phyloP scores from a whole-genome alignment of 2,113 vertebrate species.

The Gnathonemus echidnorhynchus region DNA sequence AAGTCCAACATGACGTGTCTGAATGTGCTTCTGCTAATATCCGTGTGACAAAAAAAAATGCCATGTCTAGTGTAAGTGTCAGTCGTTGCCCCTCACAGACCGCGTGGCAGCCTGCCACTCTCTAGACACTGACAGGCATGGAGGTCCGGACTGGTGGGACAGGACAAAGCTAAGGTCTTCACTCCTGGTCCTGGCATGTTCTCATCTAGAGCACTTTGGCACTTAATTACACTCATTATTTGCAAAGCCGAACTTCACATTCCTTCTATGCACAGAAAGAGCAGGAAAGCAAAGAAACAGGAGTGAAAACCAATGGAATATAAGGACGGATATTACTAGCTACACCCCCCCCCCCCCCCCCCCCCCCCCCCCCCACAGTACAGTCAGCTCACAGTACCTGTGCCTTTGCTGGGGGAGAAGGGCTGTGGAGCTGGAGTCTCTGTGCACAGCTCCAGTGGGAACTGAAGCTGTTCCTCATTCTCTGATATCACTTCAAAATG shows the following conservation, averaged over 20 bases:
- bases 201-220: neutral
- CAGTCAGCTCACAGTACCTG: conserved; percentile 51
- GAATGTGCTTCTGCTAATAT: neutral
- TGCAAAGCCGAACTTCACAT: neutral
- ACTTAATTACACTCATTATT: neutral
- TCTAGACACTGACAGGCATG: neutral
- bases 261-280: neutral
- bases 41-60: neutral
- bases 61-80: neutral
- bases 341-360: neutral
- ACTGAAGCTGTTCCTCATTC: conserved; percentile 90
- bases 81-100: neutral
- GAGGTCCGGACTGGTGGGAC: neutral
- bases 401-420: conserved; percentile 72
- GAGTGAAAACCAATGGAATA: neutral
- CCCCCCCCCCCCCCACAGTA: neutral
- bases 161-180: neutral
- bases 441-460: conserved; percentile 81
- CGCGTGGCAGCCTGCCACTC: neutral
- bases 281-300: neutral
- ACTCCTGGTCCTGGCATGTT: neutral
- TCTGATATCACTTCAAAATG: conserved; percentile 67
- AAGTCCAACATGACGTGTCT: neutral
- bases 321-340: neutral
- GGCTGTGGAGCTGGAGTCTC: conserved; percentile 69